Evolutionary conservation across 2,113 vertebrate genomes (phyloP).

Genomic region (Sphyrna mokarran): DNA sequence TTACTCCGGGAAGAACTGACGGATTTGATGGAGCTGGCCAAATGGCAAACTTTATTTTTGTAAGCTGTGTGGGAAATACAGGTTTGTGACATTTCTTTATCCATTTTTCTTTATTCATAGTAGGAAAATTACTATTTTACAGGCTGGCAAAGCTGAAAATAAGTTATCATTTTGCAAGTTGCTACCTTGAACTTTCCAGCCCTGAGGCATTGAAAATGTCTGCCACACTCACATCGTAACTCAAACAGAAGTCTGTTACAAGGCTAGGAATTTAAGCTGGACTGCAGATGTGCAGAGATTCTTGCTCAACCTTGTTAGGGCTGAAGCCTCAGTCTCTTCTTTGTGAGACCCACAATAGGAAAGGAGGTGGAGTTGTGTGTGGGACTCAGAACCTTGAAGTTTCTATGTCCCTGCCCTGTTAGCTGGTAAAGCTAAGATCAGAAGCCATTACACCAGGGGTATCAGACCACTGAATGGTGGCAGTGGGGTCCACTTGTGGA

Average conservation of each 20-base stretch:
- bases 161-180: not conserved
- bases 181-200: not conserved
- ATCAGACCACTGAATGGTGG: not conserved
- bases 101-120: not conserved
- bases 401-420: not conserved
- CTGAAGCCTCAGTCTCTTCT: not conserved
- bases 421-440: not conserved
- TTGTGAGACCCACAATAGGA: not conserved
- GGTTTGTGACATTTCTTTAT: not conserved
- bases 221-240: not conserved
- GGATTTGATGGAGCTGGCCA: too few relatives aligned
- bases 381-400: not conserved
- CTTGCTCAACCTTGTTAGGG: not conserved
- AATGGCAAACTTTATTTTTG: too few relatives aligned
- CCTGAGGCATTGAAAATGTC: not conserved
- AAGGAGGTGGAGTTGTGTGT: not conserved
- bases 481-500: not conserved
- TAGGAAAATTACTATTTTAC: not conserved
- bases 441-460: not conserved
- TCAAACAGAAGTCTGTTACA: not conserved
- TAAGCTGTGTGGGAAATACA: too few relatives aligned
- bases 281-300: not conserved
- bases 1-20: too few relatives aligned
- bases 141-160: not conserved
- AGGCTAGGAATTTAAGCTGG: not conserved